phyloP scores from a whole-genome alignment of 2,113 vertebrate species.

The Tinamus guttatus region DNA sequence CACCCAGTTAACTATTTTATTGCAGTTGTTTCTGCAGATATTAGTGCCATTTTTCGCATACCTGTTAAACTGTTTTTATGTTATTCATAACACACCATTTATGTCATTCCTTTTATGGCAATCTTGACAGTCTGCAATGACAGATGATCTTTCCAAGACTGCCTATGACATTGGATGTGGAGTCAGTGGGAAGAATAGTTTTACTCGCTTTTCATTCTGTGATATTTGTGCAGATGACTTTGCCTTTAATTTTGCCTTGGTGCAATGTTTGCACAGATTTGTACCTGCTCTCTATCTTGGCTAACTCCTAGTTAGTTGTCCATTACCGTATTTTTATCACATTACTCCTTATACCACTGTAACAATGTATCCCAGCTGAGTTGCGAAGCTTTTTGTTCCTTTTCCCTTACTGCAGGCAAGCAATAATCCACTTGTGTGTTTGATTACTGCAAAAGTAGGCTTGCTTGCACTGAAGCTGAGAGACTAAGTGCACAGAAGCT shows the following conservation, averaged over 20 bases:
- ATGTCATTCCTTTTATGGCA: background rate
- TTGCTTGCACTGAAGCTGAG: background rate
- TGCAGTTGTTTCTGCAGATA: background rate
- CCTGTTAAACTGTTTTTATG: background rate
- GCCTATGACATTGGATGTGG: background rate
- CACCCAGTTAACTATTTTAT: background rate
- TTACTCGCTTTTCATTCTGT: background rate
- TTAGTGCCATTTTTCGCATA: background rate
- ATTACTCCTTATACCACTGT: background rate
- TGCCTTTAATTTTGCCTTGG: background rate
- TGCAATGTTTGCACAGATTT: background rate
- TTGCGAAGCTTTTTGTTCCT: background rate
- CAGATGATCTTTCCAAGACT: background rate
- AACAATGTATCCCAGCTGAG: background rate
- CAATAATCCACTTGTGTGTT: background rate
- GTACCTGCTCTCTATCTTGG: accelerated
- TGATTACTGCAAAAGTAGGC: background rate
- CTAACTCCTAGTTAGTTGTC: too few relatives aligned
- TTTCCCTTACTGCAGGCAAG: background rate
- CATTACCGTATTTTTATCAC: too few relatives aligned
- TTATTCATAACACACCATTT: background rate
- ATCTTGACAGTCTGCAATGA: background rate
- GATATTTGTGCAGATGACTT: background rate
- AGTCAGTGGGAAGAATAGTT: background rate
- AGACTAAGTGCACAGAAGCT: background rate